Evolutionary conservation across 2,888 invertebrate genomes (phyloP), one percentile per base, ranked within the genome.

Genomic region (Athetis lepigone): DNA sequence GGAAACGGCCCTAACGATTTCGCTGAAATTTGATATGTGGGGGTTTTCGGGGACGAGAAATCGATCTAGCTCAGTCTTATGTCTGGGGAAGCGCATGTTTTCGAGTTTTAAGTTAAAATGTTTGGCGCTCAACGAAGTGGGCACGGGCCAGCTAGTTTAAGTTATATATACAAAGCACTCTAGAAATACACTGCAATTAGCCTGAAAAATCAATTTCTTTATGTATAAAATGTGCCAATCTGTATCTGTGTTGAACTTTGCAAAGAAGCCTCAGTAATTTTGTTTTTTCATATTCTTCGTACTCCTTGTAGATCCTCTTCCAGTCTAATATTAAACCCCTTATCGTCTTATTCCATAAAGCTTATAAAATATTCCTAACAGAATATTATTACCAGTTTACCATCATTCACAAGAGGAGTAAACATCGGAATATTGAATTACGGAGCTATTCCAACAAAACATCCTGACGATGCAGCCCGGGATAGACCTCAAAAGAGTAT

Each of bases 401-500:
- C 50, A 40, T 36, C 60, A 59, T 51, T 29, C 19, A 16, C 29
- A 63, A 47, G 5, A 51, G 18, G 33, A 70, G 50, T 50, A 50
- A 67, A 57, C 50, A 60, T 63, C 43, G 45, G 50, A 52, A 63
- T 58, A 75, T 45, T 42, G 57, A 63, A 79, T 69, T 27, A 47
- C 37, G 45, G 29, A 61, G 47, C 39, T 51, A 42, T 69, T 72
- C 51, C 46, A 16, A 36, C 49, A 45, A 68, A 65, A 65, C 27
- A 74, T 74, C 39, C 50, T 50, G 52, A 69, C 58, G 56, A 75
- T 69, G 64, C 68, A 58, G 43, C 37, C 40, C 47, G 42, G 61
- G 52, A 62, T 39, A 65, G 50, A 64, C 65, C 57, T 65, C 62
- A 79, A 73, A 81, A 80, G 78, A 59, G 65, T 57, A 63, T 64